phyloP scores from a whole-genome alignment of 2,797 vertebrate genomes.

The Thamnophis elegans region DNA sequence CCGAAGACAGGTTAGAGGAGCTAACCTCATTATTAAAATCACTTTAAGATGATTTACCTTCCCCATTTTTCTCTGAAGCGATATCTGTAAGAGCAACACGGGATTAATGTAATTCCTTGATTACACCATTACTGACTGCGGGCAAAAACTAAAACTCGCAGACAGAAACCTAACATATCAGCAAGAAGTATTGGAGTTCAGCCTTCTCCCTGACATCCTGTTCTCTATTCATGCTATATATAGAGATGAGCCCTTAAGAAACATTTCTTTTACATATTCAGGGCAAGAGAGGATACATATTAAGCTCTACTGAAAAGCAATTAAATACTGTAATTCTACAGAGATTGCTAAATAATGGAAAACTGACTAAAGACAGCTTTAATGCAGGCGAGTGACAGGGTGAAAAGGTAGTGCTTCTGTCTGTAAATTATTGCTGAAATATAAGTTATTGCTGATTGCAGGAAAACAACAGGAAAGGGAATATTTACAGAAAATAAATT shows the following conservation, averaged over 20 bases:
- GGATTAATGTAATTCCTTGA: neutral
- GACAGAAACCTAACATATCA: neutral
- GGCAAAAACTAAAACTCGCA: neutral
- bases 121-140: neutral
- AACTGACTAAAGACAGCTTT: neutral
- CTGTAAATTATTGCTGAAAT: neutral
- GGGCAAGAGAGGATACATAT: neutral
- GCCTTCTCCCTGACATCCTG: neutral
- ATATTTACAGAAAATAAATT: neutral
- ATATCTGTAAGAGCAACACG: neutral
- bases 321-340: neutral
- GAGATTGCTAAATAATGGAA: neutral
- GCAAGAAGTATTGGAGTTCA: neutral
- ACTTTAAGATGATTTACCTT: neutral
- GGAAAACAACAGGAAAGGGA: constrained; percentile 7
- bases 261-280: neutral
- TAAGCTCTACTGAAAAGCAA: neutral
- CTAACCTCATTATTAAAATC: neutral
- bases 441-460: neutral
- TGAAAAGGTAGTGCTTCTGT: neutral
- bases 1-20: neutral
- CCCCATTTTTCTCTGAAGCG: neutral
- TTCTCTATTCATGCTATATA: neutral
- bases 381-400: neutral
- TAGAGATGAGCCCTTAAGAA: neutral